Base-by-base conservation (phyloP, 2,888 invertebrate species). In the Prenolepis imparis region DNA sequence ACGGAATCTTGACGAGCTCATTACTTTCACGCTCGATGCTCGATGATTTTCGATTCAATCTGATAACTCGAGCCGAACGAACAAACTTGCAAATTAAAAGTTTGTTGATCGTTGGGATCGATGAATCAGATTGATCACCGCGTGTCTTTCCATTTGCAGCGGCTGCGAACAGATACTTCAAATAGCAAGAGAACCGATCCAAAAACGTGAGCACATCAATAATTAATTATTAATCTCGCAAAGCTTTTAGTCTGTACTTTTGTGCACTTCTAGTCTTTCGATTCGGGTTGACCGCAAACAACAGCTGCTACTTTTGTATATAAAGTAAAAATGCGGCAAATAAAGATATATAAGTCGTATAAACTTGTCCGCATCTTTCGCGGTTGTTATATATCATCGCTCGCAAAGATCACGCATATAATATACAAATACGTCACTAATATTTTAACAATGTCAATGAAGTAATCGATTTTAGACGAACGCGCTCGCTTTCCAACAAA, bases 51-150 rank as follows among this genome's bases (percentile, higher is more conserved):
- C 24, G 59, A 82, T 82, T 89, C 91, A 90, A 92, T 90, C 91
- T 91, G 91, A 94, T 94, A 94, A 94, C 94, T 94, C 94, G 94
- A 94, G 94, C 94, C 94, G 94, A 94, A 94, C 94, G 94, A 94
- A 94, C 94, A 94, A 94, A 94, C 94, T 94, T 91, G 86, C 70
- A 84, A 91, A 90, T 91, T 86, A 88, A 91, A 93, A 94, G 94
- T 94, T 94, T 94, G 92, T 93, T 94, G 94, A 94, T 93, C 94
- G 94, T 93, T 92, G 73, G 94, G 94, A 94, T 94, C 94, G 94
- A 94, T 93, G 90, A 86, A 94, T 92, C 93, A 91, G 90, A 91
- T 70, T 75, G 90, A 87, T 82, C 61, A 82, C 28, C 73, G 61
- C 15, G 6, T 48, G 1, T 28, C 4, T 48, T 24, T 59, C n/a